Conservation (phyloP, 2,113 vertebrate species). For the Oncorhynchus clarkii region DNA sequence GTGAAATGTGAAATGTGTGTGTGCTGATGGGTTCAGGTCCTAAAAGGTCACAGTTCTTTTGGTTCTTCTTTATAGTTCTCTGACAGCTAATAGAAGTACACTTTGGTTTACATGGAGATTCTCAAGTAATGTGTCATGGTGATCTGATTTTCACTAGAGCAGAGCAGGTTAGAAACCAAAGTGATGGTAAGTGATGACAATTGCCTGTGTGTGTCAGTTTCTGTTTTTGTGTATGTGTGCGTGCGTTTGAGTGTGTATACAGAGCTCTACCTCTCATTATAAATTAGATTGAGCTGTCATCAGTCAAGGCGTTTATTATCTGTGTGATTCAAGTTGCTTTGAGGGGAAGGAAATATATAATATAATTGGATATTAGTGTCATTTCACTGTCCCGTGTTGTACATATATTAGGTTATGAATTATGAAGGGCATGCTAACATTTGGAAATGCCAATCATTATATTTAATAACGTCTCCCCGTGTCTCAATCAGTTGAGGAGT, state of each 20-base stretch:
- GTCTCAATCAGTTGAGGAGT: background rate
- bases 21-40: too few relatives aligned
- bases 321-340: background rate
- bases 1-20: too few relatives aligned
- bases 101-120: too few relatives aligned
- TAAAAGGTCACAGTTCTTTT: too few relatives aligned
- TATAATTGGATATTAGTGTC: conserved; percentile 7
- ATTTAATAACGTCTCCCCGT: background rate
- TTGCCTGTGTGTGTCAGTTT: background rate
- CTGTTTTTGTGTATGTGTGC: background rate
- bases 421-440: conserved; percentile 14
- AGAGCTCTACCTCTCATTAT: background rate
- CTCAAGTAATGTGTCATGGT: background rate
- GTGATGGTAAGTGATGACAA: background rate
- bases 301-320: conserved; percentile 3
- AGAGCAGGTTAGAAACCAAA: too few relatives aligned
- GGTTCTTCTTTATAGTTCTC: too few relatives aligned
- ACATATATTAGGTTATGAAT: conserved; percentile 4
- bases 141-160: background rate
- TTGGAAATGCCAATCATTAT: conserved; percentile 3
- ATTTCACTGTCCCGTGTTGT: background rate
- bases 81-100: too few relatives aligned
- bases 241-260: background rate
- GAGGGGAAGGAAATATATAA: background rate
- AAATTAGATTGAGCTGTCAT: background rate